Conservation (phyloP, 2,797 vertebrate genomes). For the Catamblyrhynchus diadema region DNA sequence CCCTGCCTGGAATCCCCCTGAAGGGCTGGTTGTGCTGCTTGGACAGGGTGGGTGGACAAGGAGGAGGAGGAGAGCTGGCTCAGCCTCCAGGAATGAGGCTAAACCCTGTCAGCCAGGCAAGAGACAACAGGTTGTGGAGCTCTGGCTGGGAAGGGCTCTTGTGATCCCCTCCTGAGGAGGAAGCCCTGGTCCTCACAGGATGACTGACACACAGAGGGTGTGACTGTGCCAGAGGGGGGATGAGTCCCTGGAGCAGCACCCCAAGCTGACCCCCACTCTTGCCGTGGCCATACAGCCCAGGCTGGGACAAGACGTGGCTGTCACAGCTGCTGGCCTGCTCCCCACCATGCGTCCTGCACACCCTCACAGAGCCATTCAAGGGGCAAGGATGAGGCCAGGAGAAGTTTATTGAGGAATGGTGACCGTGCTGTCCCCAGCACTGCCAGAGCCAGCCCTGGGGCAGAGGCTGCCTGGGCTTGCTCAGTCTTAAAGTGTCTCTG, state of each 20-base stretch:
- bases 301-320: background rate
- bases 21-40: background rate
- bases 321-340: accelerated
- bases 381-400: background rate
- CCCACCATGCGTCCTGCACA: accelerated
- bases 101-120: background rate
- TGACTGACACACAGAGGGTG: background rate
- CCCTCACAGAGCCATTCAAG: accelerated
- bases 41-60: accelerated
- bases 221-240: background rate
- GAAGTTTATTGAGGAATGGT: background rate
- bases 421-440: background rate
- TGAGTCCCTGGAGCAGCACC: accelerated
- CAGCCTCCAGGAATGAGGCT: background rate
- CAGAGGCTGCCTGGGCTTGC: background rate
- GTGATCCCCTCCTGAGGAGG: background rate
- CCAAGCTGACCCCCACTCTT: accelerated
- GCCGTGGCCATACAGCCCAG: background rate
- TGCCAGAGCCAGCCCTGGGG: background rate
- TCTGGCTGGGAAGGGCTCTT: background rate
- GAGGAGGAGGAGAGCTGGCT: background rate
- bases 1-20: background rate
- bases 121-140: background rate
- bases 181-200: background rate
- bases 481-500: accelerated